Base-by-base conservation (phyloP, 2,113 vertebrate genomes). In the Pachycephala philippinensis region DNA sequence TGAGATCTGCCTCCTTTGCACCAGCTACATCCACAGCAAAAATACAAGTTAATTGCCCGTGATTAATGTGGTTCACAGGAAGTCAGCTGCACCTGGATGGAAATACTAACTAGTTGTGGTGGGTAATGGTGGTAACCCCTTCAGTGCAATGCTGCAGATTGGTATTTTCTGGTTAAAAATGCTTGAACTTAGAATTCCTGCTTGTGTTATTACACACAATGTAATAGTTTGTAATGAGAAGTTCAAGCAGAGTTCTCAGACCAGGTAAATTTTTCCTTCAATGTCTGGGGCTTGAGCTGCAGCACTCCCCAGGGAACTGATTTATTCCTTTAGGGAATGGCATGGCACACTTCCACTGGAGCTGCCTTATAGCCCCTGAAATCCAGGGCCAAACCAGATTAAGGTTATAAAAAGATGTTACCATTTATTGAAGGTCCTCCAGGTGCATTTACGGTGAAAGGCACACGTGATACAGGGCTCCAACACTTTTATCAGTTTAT, bases 401-500 rank as follows among this genome's bases (percentile, higher is more conserved):
- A 24, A 66, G 47, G 8, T 11, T 20, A 30, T 57, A 42, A 85
- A 66, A 85, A 75, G 5, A 14, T 16, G 5, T 14, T 15, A 5
- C 22, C 11, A 2, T 15, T 74, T 28, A 24, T 13, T 47, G 19
- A 40, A 65, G n/a, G 23, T n/a, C 23, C 15, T 39, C 15, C 40
- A n/a, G 59, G 28, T 1, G 6, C 18, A 4, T 15, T 54, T 22
- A 11, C 8, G 47, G 33, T 3, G 0, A 1, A 64, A 56, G 7
- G 9, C 15, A 40, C 28, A 10, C 0, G 2, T 35, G 44, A 35
- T 4, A 14, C 13, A 35, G 20, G 42, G 19, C 30, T 75, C 40
- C 2, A 5, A n/a, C 6, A 9, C 8, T 23, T 56, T 6, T 8
- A 40, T 56, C 15, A n/a, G 10, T 28, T 54, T 56, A n/a, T 39